These are phyloP conservation scores for Pogonocichla stellata DNA, from an alignment of 2,113 vertebrate genomes.

Conservation along the genomic window DNA sequence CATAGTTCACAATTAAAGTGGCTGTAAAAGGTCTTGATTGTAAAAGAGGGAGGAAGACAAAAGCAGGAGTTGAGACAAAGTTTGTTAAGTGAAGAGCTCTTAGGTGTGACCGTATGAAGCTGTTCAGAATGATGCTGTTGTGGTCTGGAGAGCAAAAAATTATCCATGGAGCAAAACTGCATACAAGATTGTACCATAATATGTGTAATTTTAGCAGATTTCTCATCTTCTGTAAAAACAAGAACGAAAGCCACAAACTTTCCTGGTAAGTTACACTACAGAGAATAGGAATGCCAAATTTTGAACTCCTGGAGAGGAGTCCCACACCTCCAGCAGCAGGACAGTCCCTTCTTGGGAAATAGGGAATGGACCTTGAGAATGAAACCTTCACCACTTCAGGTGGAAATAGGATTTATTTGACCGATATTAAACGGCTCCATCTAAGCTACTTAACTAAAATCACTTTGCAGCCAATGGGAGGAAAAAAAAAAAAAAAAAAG, in stretches of 20 bases:
- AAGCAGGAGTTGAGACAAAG: neutral
- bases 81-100: neutral
- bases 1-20: neutral
- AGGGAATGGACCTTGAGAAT: neutral
- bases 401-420: neutral
- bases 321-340: neutral
- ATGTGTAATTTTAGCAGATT: neutral
- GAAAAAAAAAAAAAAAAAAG: rapidly evolving
- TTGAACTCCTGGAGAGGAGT: neutral
- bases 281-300: neutral
- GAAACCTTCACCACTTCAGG: neutral
- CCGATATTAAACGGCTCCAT: neutral
- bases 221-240: neutral
- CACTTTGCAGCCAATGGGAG: neutral
- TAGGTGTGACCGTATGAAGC: neutral
- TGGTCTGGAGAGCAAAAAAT: neutral
- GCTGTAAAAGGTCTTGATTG: neutral
- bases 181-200: neutral
- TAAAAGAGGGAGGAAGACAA: neutral
- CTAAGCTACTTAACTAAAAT: neutral
- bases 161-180: neutral
- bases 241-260: neutral
- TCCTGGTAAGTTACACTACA: too few relatives aligned
- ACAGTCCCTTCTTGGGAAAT: neutral
- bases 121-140: neutral